Evolutionary conservation across 2,797 vertebrate genomes (phyloP).

Genomic region (Kryptopterus vitreolus): DNA sequence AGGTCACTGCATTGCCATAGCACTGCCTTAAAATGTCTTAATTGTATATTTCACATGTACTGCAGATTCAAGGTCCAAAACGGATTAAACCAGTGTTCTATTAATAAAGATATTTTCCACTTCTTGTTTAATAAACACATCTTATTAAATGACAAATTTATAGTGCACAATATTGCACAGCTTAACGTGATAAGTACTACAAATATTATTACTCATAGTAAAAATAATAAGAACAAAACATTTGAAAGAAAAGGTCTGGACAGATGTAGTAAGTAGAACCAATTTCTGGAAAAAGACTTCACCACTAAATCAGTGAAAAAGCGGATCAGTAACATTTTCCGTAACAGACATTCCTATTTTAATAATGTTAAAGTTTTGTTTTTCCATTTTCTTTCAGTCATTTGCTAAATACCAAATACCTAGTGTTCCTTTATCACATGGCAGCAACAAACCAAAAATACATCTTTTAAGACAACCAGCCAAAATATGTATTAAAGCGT

Average conservation of each 20-base stretch:
- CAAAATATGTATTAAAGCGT: neutral
- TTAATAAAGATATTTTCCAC: conserved; percentile 24
- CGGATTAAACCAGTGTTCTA: neutral
- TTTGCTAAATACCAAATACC: neutral
- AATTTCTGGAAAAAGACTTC: neutral
- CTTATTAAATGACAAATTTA: conserved; percentile 46
- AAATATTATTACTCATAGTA: no score
- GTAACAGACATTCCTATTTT: no score
- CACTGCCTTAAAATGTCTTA: conserved; percentile 54
- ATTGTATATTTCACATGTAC: conserved; percentile 32
- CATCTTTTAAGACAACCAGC: neutral
- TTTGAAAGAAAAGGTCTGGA: neutral
- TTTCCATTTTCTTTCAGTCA: neutral
- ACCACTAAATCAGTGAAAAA: neutral
- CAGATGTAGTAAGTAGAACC: neutral
- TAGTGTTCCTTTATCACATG: neutral
- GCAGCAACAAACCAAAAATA: neutral
- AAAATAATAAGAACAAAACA: neutral
- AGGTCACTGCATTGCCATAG: conserved; percentile 19
- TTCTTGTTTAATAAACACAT: conserved; percentile 25
- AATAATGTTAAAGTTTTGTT: no score
- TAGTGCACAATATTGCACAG: no score
- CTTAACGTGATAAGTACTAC: neutral
- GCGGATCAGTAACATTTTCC: neutral
- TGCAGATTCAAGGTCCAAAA: neutral